A percentile compares a stretch with the other conserved stretches of the same genome.
Conservation (phyloP, 2,888 invertebrate species). For the Tipula confusa region DNA sequence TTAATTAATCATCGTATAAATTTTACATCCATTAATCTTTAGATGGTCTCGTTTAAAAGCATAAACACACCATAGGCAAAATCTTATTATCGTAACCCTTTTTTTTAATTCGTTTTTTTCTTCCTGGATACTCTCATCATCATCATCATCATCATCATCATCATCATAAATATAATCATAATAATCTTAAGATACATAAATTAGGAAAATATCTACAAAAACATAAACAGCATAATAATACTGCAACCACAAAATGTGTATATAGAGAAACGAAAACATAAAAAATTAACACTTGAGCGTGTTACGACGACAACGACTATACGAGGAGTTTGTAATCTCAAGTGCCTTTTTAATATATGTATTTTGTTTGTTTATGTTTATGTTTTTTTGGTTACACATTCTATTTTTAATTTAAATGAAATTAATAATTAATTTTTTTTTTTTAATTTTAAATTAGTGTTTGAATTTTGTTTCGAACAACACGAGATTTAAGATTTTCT, state of each 20-base stretch:
- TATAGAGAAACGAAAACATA: background rate
- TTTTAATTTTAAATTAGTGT: constrained; percentile 13
- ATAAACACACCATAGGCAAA: background rate
- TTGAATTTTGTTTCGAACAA: background rate
- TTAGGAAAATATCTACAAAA: background rate
- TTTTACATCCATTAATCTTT: background rate
- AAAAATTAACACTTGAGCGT: background rate
- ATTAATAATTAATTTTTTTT: constrained; percentile 25
- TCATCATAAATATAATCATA: too few species aligned
- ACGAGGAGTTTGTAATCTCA: background rate
- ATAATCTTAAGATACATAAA: constrained; percentile 14
- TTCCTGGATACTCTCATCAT: background rate
- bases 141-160: background rate
- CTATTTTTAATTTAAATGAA: background rate
- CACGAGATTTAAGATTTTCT: background rate
- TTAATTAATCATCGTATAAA: background rate
- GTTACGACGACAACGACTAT: background rate
- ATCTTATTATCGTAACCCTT: constrained; percentile 20
- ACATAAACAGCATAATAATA: background rate
- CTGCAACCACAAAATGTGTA: background rate
- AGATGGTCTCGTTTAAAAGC: background rate
- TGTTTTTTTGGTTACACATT: background rate
- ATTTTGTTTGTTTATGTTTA: background rate
- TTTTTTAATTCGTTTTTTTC: background rate
- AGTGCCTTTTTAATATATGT: background rate